These are phyloP conservation scores for Clivina fossor DNA, from an alignment of 2,888 invertebrate genomes.

Conservation along the genomic window DNA sequence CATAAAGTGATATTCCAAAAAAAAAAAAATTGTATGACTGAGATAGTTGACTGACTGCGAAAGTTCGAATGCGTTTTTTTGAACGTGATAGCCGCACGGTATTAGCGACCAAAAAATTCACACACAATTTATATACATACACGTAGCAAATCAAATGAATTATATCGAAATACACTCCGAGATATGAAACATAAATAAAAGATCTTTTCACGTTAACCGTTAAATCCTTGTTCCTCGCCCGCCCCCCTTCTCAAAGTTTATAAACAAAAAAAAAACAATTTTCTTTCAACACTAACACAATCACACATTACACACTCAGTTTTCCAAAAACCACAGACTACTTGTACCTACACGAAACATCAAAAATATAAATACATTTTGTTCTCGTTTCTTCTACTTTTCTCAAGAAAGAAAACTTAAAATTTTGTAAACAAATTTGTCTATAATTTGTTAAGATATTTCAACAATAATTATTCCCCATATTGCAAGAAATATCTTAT, in stretches of 20 bases:
- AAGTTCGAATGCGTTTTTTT: slow-evolving; percentile 21
- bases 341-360: too few relatives aligned
- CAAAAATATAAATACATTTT: too few relatives aligned
- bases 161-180: slow-evolving; percentile 19
- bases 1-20: slow-evolving; percentile 34
- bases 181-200: not conserved
- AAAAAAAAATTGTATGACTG: slow-evolving; percentile 30
- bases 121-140: slow-evolving; percentile 34
- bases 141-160: slow-evolving; percentile 26
- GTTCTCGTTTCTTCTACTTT: too few relatives aligned
- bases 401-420: too few relatives aligned
- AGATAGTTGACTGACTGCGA: slow-evolving; percentile 20
- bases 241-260: not conserved
- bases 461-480: too few relatives aligned
- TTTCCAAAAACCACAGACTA: too few relatives aligned
- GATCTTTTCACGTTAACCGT: not conserved
- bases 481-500: too few relatives aligned
- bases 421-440: too few relatives aligned
- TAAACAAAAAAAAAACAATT: not conserved
- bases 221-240: not conserved
- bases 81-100: slow-evolving; percentile 31
- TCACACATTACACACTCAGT: not conserved
- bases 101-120: slow-evolving; percentile 35
- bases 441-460: too few relatives aligned
- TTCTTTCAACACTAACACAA: slow-evolving; percentile 8